Evolutionary conservation across 1,140 invertebrate genomes (phyloP), one percentile per base, ranked within the genome.

Genomic region (Panagrolaimus sp.): DNA sequence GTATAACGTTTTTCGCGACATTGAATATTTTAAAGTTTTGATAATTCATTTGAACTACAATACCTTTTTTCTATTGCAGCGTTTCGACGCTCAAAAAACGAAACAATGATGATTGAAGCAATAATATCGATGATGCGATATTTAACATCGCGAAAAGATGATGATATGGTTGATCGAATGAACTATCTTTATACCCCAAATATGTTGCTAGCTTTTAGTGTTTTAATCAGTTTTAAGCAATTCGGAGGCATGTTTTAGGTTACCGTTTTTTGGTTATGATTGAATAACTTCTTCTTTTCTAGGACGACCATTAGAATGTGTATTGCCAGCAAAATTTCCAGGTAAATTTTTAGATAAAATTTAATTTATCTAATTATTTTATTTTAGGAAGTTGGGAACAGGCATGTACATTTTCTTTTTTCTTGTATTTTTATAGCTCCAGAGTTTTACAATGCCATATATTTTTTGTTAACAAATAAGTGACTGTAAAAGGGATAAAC

Each of bases 381-480:
- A n/a, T n/a, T n/a, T n/a, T n/a, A n/a, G n/a, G n/a, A n/a, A n/a
- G 68, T 67, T 81, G 77, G 78, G 78, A 81, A 66, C 75, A 80
- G 66, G 78, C 78, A 42, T 38, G 74, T 72, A n/a, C n/a, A n/a
- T n/a, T n/a, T n/a, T n/a, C n/a, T 38, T 61, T 62, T 61, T 20
- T 11, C 9, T 25, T 13, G n/a, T n/a, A n/a, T n/a, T n/a, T n/a
- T n/a, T n/a, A n/a, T n/a, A n/a, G n/a, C n/a, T n/a, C n/a, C n/a
- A n/a, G n/a, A n/a, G n/a, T n/a, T n/a, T n/a, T n/a, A n/a, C n/a
- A n/a, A n/a, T n/a, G n/a, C n/a, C n/a, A n/a, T n/a, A n/a, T n/a
- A n/a, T n/a, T n/a, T n/a, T n/a, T n/a, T n/a, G n/a, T n/a, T n/a
- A n/a, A n/a, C n/a, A n/a, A n/a, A n/a, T n/a, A n/a, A n/a, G n/a